Evolutionary conservation across 2,888 invertebrate species (phyloP).

Genomic region (Chironomus tentans): DNA sequence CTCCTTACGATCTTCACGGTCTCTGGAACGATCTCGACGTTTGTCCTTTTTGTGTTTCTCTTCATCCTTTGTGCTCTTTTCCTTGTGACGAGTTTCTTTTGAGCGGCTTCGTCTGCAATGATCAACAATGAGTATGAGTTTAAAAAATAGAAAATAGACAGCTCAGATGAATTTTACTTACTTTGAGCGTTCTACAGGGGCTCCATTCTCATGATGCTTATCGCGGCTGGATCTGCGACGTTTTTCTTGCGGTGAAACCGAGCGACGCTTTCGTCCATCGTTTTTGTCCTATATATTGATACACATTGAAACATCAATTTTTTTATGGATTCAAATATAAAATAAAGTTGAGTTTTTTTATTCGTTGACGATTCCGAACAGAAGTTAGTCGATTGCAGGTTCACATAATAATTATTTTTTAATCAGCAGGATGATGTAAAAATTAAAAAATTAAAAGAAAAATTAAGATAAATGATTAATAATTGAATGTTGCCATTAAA

Average conservation of each 20-base stretch:
- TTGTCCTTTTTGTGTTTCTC: constrained; percentile 1
- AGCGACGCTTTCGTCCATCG: neutral
- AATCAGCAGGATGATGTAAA: neutral
- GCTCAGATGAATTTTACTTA: neutral
- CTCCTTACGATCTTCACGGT: constrained; percentile 33
- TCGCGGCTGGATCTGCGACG: neutral
- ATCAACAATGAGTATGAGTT: too few relatives aligned
- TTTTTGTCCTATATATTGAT: constrained; percentile 12
- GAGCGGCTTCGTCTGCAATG: constrained; percentile 41
- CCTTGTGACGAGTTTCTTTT: constrained; percentile 48
- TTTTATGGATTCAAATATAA: neutral
- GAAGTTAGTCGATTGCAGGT: neutral
- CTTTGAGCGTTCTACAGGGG: neutral
- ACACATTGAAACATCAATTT: constrained; percentile 21
- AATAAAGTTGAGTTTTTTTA: neutral
- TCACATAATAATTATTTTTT: neutral
- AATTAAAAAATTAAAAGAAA: neutral
- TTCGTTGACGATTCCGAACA: neutral
- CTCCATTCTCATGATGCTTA: constrained; percentile 8
- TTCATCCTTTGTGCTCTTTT: constrained; percentile 35
- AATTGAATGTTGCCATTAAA: neutral
- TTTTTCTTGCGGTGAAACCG: constrained; percentile 7
- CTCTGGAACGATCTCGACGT: constrained; percentile 31
- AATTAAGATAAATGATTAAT: neutral
- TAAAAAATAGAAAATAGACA: too few relatives aligned